Evolutionary conservation across 2,113 vertebrate species (phyloP).

Genomic region (Delphinus delphis): DNA sequence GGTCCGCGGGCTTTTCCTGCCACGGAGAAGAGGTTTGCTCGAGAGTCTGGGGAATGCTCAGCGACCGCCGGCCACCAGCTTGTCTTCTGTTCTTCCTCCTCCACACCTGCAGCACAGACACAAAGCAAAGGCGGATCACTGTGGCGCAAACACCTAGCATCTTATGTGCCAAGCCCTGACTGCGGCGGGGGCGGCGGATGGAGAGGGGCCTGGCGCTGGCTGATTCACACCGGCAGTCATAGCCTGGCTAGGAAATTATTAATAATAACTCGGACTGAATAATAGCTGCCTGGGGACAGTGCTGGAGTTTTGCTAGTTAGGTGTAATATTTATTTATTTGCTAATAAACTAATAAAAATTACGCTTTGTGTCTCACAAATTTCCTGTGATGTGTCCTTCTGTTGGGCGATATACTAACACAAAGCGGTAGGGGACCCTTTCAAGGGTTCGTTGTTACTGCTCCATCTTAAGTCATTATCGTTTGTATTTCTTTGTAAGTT

Average conservation of each 20-base stretch:
- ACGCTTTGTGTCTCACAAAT: background rate
- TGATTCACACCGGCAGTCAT: background rate
- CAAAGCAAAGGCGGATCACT: constrained; percentile 44
- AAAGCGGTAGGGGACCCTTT: background rate
- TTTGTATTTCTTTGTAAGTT: constrained; percentile 40
- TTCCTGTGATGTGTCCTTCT: background rate
- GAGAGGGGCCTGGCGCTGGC: background rate
- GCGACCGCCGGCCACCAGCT: background rate
- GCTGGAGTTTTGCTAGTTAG: background rate
- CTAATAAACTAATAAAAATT: constrained; percentile 15
- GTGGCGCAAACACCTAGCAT: background rate
- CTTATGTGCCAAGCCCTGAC: background rate
- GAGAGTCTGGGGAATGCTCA: background rate
- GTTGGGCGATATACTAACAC: background rate
- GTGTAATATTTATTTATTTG: background rate
- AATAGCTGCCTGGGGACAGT: background rate
- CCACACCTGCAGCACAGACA: constrained; percentile 71
- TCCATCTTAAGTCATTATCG: background rate
- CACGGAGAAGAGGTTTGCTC: background rate
- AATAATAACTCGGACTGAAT: background rate
- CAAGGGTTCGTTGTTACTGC: constrained; percentile 27
- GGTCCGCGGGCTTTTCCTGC: background rate
- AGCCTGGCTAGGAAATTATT: background rate
- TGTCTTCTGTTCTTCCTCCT: background rate
- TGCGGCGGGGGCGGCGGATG: background rate